Percentiles rank a stretch among this genome's conserved stretches.
phyloP scores from a whole-genome alignment of 2,888 invertebrate genomes.

The Helobdella robusta region DNA sequence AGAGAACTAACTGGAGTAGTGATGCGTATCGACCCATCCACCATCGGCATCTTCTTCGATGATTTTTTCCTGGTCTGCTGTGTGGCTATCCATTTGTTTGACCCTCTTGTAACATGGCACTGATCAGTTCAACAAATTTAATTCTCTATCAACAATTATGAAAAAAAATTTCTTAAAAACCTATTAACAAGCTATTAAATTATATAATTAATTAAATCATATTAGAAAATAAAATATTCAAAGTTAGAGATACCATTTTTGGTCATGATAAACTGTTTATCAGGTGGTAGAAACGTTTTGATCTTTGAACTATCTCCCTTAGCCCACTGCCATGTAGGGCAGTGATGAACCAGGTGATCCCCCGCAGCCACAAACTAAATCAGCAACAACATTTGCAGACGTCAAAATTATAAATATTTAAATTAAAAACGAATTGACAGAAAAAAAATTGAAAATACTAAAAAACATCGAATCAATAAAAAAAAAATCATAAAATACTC shows the following conservation, averaged over 20 bases:
- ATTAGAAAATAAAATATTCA: background rate
- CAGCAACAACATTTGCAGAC: too few species aligned
- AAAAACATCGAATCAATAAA: background rate
- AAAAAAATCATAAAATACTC: conserved; percentile 26
- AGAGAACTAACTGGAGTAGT: conserved; percentile 53
- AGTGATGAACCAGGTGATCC: conserved; percentile 95
- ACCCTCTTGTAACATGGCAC: conserved; percentile 92
- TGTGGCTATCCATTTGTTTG: conserved; percentile 78
- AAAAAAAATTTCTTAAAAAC: background rate
- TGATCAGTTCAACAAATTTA: conserved; percentile 33
- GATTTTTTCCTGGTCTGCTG: conserved; percentile 74
- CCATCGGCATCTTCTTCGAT: conserved; percentile 71
- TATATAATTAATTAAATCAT: background rate
- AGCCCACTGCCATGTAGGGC: conserved; percentile 99
- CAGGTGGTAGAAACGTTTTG: conserved; percentile 78
- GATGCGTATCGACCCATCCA: conserved; percentile 98
- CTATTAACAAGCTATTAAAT: too few species aligned
- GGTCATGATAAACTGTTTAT: conserved; percentile 93
- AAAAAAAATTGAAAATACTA: background rate
- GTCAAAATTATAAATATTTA: too few species aligned
- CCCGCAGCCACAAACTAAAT: conserved; percentile 83
- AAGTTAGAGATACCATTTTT: conserved; percentile 59
- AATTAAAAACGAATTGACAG: background rate
- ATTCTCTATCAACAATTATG: background rate
- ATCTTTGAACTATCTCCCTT: conserved; percentile 78